Evolutionary conservation across 2,797 vertebrate genomes (phyloP), one percentile per base, ranked within the genome.

Genomic region (Argya squamiceps): DNA sequence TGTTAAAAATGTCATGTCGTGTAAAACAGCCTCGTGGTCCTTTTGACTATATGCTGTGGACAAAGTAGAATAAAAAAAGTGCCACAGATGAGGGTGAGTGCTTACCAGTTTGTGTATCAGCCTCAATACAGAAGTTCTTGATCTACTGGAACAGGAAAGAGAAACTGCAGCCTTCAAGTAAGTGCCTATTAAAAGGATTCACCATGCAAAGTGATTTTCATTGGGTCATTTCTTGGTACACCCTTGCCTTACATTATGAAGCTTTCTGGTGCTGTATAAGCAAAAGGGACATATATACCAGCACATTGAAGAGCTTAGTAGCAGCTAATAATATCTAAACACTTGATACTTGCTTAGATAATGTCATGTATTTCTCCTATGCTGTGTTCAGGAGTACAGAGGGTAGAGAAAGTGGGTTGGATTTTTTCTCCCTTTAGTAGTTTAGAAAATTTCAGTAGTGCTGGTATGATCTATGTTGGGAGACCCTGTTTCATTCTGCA

Each of bases 401-500:
- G n/a, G 12, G 30, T 30, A 24, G 21, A 53, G 52, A 47, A 41
- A 12, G 11, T 20, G 7, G 3, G 10, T 26, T 6, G 16, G 5
- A 2, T 78, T 67, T 84, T 67, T 74, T 4, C 18, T 76, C 3
- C 0, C 34, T 20, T 59, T 29, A 9, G 1, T 1, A 7, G 6
- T 37, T 7, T 63, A 22, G 37, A 63, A 84, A 59, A 79, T 88
- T 56, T 67, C 22, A 32, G 29, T 55, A 56, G 21, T 2, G 6
- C 27, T 69, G 22, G 6, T 64, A n/a, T 3, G 8, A 30, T 39
- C 58, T 34, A 0, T 39, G 2, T 6, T 55, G 56, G 23, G n/a
- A 70, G 59, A 77, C 22, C 5, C 6, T 1, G 1, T 77, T 84
- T 85, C 20, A n/a, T 91, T 36, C 29, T 69, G 2, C 12, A 63